Conservation (phyloP, 1,140 invertebrate species). For the Apis dorsata region DNA sequence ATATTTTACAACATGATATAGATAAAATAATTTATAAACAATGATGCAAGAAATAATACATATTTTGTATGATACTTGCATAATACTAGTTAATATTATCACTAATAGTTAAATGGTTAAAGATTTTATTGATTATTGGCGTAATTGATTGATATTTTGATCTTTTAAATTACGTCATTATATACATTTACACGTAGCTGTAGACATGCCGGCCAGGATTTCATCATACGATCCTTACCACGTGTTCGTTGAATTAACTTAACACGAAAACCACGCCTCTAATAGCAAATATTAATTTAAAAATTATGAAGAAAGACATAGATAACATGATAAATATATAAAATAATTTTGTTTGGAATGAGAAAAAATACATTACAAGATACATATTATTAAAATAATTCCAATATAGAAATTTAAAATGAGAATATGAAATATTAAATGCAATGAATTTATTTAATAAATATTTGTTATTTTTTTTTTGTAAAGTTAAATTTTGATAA, state of each 20-base stretch:
- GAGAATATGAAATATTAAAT: background rate
- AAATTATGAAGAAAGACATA: no score
- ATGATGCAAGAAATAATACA: background rate
- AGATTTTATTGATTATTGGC: background rate
- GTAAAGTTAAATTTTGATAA: no score
- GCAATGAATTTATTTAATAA: background rate
- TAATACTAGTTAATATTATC: background rate
- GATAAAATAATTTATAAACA: background rate
- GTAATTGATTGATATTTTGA: constrained; percentile 15
- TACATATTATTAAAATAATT: no score
- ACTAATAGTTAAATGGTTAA: background rate
- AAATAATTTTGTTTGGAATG: background rate
- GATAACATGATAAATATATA: background rate
- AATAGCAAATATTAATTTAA: background rate
- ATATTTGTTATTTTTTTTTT: background rate
- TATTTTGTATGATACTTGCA: background rate
- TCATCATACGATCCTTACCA: constrained; percentile 29
- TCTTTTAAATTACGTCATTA: background rate
- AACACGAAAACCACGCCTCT: background rate
- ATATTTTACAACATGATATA: background rate
- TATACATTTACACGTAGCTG: constrained; percentile 1
- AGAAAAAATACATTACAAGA: no score
- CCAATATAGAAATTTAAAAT: background rate
- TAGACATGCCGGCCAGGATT: constrained; percentile 22
- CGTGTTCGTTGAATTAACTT: background rate